Base-by-base conservation (phyloP, 2,113 vertebrate species). In the Eurystomus gularis region DNA sequence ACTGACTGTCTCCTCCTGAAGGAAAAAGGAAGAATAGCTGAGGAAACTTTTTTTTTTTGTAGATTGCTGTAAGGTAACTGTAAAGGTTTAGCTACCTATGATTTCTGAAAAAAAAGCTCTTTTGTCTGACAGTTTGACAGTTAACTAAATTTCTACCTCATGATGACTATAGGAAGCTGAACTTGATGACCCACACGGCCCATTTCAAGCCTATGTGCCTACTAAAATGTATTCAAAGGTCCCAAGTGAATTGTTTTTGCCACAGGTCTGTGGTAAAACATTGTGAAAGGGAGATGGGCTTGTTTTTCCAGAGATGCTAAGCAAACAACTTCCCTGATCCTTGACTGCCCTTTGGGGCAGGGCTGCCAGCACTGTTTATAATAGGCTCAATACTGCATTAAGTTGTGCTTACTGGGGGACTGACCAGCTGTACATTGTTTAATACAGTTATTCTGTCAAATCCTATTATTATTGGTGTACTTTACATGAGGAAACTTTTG, bases 361-460 rank as follows among this genome's bases (percentile, higher is more conserved):
- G 35, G 51, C 42, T 92, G 68, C 72, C 71, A 55, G 39, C 39
- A 68, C 21, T 48, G 54, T 72, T 96, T 80, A 51, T 91, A 94
- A 96, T 64, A 92, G 86, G 80, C 88, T 96, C 88, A 90, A 72
- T 57, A 84, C 39, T 72, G 92, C 61, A 88, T 90, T 88, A 88
- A 75, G 77, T 86, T 93, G 52, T 76, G 57, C 76, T 93, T 92
- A 93, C 0, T 72, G 52, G 33, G 39, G 40, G 28, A 84, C 81
- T 2, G 26, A 83, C 76, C 82, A 93, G 91, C 65, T 90, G 79
- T 70, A 90, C 61, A 24, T 69, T 61, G 76, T 31, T 88, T 88
- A 90, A 95, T 64, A 75, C 83, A 96, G 91, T 96, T 91, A 94
- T 81, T 91, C 61, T 72, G 39, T 68, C 70, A 86, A 93, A 94